A percentile compares a stretch with the other conserved stretches of the same genome.
Conservation (phyloP, 2,888 invertebrate genomes). For the Coelopa pilipes region DNA sequence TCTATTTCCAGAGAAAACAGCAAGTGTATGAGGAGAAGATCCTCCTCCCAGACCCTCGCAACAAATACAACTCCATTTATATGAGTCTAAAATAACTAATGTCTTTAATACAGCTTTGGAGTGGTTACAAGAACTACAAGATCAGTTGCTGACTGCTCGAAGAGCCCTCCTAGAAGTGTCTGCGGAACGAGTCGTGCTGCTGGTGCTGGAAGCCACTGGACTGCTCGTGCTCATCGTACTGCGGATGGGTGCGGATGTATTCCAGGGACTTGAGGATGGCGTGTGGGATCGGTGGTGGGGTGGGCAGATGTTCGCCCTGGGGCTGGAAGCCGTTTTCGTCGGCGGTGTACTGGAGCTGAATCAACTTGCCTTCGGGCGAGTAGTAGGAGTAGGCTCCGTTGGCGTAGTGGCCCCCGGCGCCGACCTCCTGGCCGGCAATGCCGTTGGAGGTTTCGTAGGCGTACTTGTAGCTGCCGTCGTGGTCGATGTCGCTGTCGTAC, state of each 20-base stretch:
- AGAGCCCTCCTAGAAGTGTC: too few species aligned
- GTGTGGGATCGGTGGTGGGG: conserved; percentile 60
- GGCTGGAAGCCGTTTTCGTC: conserved; percentile 62
- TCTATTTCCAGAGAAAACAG: too few species aligned
- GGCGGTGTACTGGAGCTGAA: conserved; percentile 54
- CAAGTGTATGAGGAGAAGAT: too few species aligned
- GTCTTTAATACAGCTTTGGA: too few species aligned
- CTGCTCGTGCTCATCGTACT: conserved; percentile 30
- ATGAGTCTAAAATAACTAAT: too few species aligned
- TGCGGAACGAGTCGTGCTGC: too few species aligned
- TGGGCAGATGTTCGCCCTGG: conserved; percentile 55
- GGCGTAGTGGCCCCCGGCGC: conserved; percentile 69
- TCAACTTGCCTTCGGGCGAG: conserved; percentile 58
- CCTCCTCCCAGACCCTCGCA: too few species aligned
- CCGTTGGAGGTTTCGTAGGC: conserved; percentile 71
- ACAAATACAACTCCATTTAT: too few species aligned
- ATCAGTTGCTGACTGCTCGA: too few species aligned
- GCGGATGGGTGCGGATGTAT: conserved; percentile 60
- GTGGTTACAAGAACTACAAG: too few species aligned
- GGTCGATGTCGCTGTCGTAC: conserved; percentile 45
- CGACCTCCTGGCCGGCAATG: conserved; percentile 70
- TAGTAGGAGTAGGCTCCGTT: conserved; percentile 52
- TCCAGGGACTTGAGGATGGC: conserved; percentile 55
- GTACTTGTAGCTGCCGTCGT: conserved; percentile 66
- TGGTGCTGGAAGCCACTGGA: neutral